These are phyloP conservation scores for Tetramorium alpestre DNA, from an alignment of 1,140 invertebrate species.

Conservation along the genomic window DNA sequence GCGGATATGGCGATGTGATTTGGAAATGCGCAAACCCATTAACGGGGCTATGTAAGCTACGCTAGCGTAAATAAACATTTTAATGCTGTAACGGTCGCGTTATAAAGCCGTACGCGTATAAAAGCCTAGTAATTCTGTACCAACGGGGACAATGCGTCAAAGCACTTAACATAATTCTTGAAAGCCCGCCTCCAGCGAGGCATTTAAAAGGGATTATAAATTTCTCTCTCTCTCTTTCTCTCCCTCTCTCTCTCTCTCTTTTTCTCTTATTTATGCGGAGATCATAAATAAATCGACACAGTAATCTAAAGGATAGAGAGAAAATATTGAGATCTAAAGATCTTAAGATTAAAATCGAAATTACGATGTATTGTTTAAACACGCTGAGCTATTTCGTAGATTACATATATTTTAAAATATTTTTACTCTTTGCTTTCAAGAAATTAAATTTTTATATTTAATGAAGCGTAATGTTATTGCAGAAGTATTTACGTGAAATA, in stretches of 20 bases:
- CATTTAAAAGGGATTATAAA: conserved; percentile 61
- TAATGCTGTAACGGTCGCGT: conserved; percentile 59
- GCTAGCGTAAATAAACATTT: conserved; percentile 62
- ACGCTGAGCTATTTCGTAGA: neutral
- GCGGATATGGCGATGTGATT: conserved; percentile 61
- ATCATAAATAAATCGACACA: neutral
- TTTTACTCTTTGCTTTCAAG: neutral
- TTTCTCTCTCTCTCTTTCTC: conserved; percentile 40
- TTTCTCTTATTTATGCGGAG: conserved; percentile 5
- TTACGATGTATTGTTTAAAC: neutral
- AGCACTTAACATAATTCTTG: conserved; percentile 63
- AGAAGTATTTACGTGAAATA: neutral
- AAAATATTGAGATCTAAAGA: neutral
- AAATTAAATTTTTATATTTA: neutral
- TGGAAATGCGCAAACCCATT: conserved; percentile 62
- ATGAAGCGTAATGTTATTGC: neutral
- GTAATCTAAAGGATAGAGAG: neutral
- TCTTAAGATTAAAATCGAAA: neutral
- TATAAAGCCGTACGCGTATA: conserved; percentile 61
- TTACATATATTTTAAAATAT: neutral
- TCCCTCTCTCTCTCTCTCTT: conserved; percentile 8
- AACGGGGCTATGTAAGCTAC: conserved; percentile 61
- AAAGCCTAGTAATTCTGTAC: conserved; percentile 62
- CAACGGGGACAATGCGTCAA: conserved; percentile 61
- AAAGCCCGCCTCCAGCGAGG: conserved; percentile 54